Evolutionary conservation across 2,113 vertebrate genomes (phyloP), one percentile per base, ranked within the genome.

Genomic region (Oceanodroma tethys): DNA sequence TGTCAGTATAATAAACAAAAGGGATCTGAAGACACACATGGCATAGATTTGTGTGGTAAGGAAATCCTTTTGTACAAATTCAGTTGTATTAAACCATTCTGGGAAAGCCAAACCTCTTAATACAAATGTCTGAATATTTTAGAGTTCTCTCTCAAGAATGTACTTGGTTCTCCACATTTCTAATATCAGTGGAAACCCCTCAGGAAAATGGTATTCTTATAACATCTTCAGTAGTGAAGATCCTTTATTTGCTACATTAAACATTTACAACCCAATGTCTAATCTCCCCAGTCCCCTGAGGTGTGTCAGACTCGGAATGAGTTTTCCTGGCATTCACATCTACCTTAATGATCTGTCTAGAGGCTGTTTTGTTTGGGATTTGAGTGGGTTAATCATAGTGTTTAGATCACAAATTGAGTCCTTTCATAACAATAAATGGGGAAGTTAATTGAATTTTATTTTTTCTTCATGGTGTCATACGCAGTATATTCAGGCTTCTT

Each of bases 361-460:
- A 86, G 83, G 59, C 73, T 80, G 59, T 92, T 96, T 86, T 94
- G 40, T 91, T 93, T 94, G 90, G 50, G n/a, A 87, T 96, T 95
- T 93, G 32, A 87, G 83, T 75, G 47, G 89, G 53, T 87, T 95
- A 96, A 93, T 86, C 74, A 76, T 13, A 27, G 56, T 72, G 66
- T 75, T 96, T 93, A 82, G 71, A 85, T 86, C 63, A 75, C 81
- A 92, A 11, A 95, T 93, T 87, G 68, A 91, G 81, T 90, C 38
- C 36, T 63, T 83, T 82, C 72, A 36, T 94, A 94, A 90, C 38
- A 79, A 74, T 56, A 79, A 93, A 87, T 32, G 59, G 66, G 65
- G 43, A 89, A 95, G 68, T 93, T 95, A 97, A 97, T 95, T 96
- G 85, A 95, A 83, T 97, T 95, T 75, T 90, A 67, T 81, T 68